Evolutionary conservation across 2,797 vertebrate genomes (phyloP).

Genomic region (Borostomias antarcticus): DNA sequence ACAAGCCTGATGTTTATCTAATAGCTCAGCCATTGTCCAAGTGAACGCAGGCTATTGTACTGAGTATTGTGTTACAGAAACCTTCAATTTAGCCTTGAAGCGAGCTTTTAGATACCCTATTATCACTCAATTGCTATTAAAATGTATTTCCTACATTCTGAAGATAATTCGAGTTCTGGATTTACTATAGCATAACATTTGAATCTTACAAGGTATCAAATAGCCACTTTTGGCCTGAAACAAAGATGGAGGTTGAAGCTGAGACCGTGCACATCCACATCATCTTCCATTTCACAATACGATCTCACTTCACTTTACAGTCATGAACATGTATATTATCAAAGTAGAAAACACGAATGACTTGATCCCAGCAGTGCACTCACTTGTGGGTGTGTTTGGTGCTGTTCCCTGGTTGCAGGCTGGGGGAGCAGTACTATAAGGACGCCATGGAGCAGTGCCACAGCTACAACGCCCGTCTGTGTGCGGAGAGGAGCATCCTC

Average conservation of each 20-base stretch:
- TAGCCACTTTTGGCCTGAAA: background rate
- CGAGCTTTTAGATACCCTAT: background rate
- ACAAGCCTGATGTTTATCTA: background rate
- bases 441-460: constrained; percentile 99
- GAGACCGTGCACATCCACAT: background rate
- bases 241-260: background rate
- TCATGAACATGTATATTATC: background rate
- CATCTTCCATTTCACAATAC: background rate
- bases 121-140: background rate
- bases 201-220: background rate
- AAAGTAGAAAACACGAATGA: background rate
- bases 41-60: constrained; percentile 2
- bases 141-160: background rate
- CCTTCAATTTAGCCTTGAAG: background rate
- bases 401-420: constrained; percentile 59
- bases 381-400: too few species aligned
- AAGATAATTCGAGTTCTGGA: background rate
- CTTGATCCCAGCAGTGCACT: background rate
- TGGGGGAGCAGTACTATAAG: constrained; percentile 95
- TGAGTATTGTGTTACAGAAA: background rate
- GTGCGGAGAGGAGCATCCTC: constrained; percentile 93
- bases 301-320: background rate
- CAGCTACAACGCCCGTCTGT: constrained; percentile 93
- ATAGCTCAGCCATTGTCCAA: background rate
- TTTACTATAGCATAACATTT: background rate